phyloP scores from a whole-genome alignment of 2,888 invertebrate species.

The Nephrocerus scutellatus region DNA sequence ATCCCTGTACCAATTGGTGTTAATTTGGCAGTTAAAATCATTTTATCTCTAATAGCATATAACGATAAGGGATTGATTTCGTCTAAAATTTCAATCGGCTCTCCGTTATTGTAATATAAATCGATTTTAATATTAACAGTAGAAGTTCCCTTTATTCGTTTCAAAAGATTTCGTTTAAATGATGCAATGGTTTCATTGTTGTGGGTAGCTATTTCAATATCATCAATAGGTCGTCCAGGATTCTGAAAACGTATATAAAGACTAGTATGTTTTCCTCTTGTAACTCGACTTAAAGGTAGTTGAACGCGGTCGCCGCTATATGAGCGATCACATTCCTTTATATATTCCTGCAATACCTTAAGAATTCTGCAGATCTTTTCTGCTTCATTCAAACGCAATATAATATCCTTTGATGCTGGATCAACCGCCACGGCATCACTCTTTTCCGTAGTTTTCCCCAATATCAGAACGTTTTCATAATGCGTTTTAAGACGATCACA shows the following conservation, averaged over 20 bases:
- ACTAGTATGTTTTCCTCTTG: constrained; percentile 81
- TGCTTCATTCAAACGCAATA: constrained; percentile 54
- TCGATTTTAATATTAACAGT: constrained; percentile 78
- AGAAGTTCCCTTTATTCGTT: constrained; percentile 50
- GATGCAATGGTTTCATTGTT: constrained; percentile 89
- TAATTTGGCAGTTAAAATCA: constrained; percentile 74
- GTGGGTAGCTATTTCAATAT: constrained; percentile 87
- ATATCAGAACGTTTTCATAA: constrained; percentile 69
- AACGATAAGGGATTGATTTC: constrained; percentile 82
- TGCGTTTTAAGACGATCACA: constrained; percentile 80
- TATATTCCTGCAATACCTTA: constrained; percentile 90
- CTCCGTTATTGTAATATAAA: constrained; percentile 76
- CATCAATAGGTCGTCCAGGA: constrained; percentile 81
- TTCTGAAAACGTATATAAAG: constrained; percentile 82
- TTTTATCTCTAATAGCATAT: constrained; percentile 77
- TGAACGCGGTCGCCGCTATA: constrained; percentile 83
- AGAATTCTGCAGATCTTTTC: constrained; percentile 87
- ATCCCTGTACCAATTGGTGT: constrained; percentile 64
- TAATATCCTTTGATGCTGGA: constrained; percentile 40
- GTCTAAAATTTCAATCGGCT: constrained; percentile 77
- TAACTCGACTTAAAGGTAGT: constrained; percentile 77
- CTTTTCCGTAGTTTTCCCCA: constrained; percentile 37
- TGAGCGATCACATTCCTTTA: constrained; percentile 87
- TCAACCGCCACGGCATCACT: constrained; percentile 24
- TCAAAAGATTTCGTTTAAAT: constrained; percentile 68